Conservation (phyloP, 2,113 vertebrate genomes). For the Gymnorhina tibicen region DNA sequence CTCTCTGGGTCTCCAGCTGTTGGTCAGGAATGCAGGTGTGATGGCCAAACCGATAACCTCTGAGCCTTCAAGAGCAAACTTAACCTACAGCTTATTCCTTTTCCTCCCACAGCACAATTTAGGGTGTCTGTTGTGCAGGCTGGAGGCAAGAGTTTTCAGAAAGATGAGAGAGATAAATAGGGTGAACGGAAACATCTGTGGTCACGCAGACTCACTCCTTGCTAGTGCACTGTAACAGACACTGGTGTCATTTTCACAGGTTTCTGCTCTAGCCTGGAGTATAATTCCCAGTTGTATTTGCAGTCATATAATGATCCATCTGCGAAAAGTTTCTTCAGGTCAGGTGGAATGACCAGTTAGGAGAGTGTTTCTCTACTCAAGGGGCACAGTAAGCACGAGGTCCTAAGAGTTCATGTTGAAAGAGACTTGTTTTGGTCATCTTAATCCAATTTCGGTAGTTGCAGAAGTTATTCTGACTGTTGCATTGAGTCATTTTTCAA, state of each 20-base stretch:
- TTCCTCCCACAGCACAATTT: not conserved
- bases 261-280: not conserved
- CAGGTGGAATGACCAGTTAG: not conserved
- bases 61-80: not conserved
- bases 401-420: not conserved
- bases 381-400: not conserved
- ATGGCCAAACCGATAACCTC: slow-evolving; percentile 34
- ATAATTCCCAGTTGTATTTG: not conserved
- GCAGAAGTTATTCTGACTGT: not conserved
- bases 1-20: not conserved
- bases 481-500: not conserved
- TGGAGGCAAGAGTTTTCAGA: not conserved
- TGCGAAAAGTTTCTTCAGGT: not conserved
- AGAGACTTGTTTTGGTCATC: not conserved
- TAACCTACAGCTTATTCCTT: not conserved
- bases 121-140: not conserved
- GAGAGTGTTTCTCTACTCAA: not conserved
- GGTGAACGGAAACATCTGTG: not conserved
- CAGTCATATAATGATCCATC: not conserved
- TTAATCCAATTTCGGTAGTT: not conserved
- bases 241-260: not conserved
- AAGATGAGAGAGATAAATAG: not conserved
- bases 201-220: not conserved
- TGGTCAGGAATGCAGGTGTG: slow-evolving; percentile 66
- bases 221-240: not conserved